Conservation (phyloP, 2,113 vertebrate genomes). For the Phocoena sinus region DNA sequence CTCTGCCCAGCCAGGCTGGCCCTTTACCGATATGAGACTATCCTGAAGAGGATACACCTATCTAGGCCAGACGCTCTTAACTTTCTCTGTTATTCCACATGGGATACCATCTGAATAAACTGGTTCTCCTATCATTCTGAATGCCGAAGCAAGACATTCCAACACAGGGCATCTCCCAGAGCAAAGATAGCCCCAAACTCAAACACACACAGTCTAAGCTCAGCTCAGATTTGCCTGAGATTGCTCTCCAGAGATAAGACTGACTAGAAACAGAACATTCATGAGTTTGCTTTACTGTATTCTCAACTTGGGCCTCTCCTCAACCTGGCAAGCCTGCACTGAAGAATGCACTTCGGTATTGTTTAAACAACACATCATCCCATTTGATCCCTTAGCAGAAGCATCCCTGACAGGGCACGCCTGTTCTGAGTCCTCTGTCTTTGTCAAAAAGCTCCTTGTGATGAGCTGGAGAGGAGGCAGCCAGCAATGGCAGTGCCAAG, state of each 20-base stretch:
- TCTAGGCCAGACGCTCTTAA: not conserved
- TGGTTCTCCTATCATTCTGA: not conserved
- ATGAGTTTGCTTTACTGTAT: constrained; percentile 54
- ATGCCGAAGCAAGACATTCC: not conserved
- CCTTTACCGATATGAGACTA: not conserved
- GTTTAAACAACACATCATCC: constrained; percentile 33
- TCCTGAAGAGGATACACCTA: not conserved
- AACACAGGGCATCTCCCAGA: not conserved
- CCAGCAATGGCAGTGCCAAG: not conserved
- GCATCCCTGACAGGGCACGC: not conserved
- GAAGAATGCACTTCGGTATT: constrained; percentile 54
- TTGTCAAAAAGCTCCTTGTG: constrained; percentile 29
- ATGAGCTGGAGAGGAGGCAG: not conserved
- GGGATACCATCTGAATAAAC: not conserved
- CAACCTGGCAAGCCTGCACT: constrained; percentile 28
- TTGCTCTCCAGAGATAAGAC: not conserved
- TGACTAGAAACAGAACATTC: constrained; percentile 6
- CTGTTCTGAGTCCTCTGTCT: constrained; percentile 1
- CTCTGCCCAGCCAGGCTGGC: not conserved
- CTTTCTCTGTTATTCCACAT: not conserved
- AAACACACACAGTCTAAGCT: not conserved
- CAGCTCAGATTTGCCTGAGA: not conserved
- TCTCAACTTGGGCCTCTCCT: constrained; percentile 31
- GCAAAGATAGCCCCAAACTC: not conserved
- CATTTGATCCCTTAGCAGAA: constrained; percentile 27